Base-by-base conservation (phyloP, 2,888 invertebrate genomes). In the Eumacrocentrus americanus region DNA sequence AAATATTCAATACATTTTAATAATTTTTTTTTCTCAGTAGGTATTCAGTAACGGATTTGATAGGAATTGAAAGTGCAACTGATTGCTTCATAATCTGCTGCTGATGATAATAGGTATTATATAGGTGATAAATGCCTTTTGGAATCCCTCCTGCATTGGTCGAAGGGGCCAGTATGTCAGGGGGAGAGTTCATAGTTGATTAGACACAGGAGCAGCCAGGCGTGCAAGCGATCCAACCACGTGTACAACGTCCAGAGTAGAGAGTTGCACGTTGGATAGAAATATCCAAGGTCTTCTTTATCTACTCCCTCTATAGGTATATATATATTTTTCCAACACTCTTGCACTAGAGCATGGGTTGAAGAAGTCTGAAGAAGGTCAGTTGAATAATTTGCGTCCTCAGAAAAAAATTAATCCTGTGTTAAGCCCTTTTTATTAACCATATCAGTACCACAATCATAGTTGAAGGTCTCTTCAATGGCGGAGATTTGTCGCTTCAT, bases 201-300 rank as follows among this genome's bases (percentile, higher is more conserved):
- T 76, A 76, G 71, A 67, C 69, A 69, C 63, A 64, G 58, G 68
- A 71, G 68, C 72, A 71, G 68, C 68, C 73, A 72, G 72, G 72
- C 68, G 73, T 75, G 69, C 38, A 46, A 72, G 66, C 70, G 70
- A 71, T 69, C 71, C 73, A 75, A 68, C 72, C 72, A 73, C 68
- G 71, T 72, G 74, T 70, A 68, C 61, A 68, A 60, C 59, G 62
- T 60, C 58, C 57, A 59, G 53, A 60, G 60, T 60, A n/a, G 60
- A 58, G 25, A 54, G 58, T 58, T 50, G 58, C 50, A 58, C 54
- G 52, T 58, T 44, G 38, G 59, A 66, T 66, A 64, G 61, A 57
- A 68, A 67, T 69, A 70, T 58, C 66, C 67, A 65, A 66, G 67
- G 67, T 63, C 48, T 64, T 53, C 53, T 47, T 52, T 52, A 53